Base-by-base conservation (phyloP, 2,888 invertebrate genomes). In the Stratiomys singularior region DNA sequence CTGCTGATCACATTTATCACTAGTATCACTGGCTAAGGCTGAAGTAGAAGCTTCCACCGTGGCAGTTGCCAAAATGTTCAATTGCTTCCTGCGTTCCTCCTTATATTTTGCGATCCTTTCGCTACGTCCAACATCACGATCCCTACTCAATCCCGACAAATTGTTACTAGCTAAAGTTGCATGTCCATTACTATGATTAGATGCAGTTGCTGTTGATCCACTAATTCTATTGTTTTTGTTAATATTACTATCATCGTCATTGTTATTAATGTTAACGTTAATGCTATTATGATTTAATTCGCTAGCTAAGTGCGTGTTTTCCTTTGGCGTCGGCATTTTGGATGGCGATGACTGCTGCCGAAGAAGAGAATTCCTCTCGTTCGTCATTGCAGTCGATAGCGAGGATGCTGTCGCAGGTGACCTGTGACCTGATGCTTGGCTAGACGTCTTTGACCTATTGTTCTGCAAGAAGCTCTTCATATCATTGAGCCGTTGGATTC, bases 31-130 rank as follows among this genome's bases (percentile, higher is more conserved):
- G n/a, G 90, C 90, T 47, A 47, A 71, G 25, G 71, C 71, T 66
- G 28, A 37, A 28, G 66, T 7, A 28, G 37, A 4, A 1, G 66
- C 66, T 63, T 4, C 27, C 15, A 25, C 52, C 15, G 27, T 25
- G 23, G 71, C 71, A 15, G 52, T n/a, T 47, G 25, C 71, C 21
- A 21, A n/a, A 23, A 11, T 25, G 52, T 90, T 91, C 79, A 93
- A 87, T 85, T 93, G 93, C 82, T 89, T 90, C 79, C 92, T 89
- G 77, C 93, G 88, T 84, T 93, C 92, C 83, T 93, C 93, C 85
- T 93, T 93, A 86, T 93, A 93, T 82, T 90, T 90, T 82, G 90
- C 91, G 83, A 93, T 91, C 84, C 93, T 88, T 86, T 91, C 91
- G 84, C 90, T 89, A 81, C 90, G 87, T 85, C 88, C 89, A 85